Evolutionary conservation across 30 jellyfish, hydroid and myxozoan species (phyloP).

Genomic region (Rhopilema esculentum): DNA sequence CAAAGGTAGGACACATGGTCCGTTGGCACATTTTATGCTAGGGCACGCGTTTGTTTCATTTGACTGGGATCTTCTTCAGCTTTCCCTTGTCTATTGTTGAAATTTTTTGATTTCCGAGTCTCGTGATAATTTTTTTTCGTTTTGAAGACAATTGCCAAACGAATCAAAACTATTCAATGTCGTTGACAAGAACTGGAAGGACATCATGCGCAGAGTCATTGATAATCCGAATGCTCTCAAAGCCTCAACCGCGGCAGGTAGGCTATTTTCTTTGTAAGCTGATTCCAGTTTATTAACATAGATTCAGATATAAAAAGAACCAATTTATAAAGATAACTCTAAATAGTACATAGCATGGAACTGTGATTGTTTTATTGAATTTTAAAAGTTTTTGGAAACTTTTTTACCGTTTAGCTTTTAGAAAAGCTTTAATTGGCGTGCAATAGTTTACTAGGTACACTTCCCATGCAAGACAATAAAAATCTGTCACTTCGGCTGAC

Average conservation of each 20-base stretch:
- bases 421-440: no score
- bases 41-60: no score
- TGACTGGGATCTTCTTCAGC: not conserved
- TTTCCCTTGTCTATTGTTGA: not conserved
- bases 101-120: no score
- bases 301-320: no score
- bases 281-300: no score
- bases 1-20: constrained; percentile 82
- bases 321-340: not conserved
- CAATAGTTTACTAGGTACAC: no score
- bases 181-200: constrained; percentile 88
- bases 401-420: no score
- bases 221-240: constrained; percentile 87
- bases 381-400: no score
- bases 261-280: not conserved
- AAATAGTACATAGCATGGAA: not conserved
- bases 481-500: no score
- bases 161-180: constrained; percentile 86
- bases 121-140: not conserved
- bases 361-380: not conserved
- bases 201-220: constrained; percentile 87
- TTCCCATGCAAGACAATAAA: no score
- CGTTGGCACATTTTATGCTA: no score
- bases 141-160: constrained; percentile 70
- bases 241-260: constrained; percentile 86